These are phyloP conservation scores for Ochotona princeps DNA, from an alignment of 2,113 vertebrate species.

Conservation along the genomic window DNA sequence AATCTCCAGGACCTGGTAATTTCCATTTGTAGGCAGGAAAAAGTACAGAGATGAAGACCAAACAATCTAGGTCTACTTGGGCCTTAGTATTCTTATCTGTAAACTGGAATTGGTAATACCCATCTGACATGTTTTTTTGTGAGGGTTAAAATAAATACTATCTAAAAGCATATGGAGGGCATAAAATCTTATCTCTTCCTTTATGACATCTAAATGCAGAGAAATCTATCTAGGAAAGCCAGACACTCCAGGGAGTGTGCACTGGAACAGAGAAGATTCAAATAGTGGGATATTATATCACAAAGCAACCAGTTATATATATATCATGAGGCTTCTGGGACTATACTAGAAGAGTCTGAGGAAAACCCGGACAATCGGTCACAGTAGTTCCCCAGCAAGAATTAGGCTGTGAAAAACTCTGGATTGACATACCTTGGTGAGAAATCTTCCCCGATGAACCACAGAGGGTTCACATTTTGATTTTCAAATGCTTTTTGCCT, in stretches of 20 bases:
- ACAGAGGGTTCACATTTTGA: slow-evolving; percentile 11
- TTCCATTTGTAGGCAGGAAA: no score
- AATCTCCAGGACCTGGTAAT: neutral
- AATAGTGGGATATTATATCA: neutral
- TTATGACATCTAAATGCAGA: neutral
- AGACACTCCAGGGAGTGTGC: neutral
- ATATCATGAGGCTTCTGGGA: neutral
- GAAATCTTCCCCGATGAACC: neutral
- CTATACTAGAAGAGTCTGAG: neutral
- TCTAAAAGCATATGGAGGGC: neutral
- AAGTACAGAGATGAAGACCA: neutral
- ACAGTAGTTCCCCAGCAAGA: neutral
- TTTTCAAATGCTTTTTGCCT: neutral
- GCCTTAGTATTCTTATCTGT: neutral
- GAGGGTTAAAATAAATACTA: slow-evolving; percentile 9
- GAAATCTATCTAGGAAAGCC: neutral
- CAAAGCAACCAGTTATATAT: neutral
- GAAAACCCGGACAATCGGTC: neutral
- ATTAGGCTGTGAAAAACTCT: neutral
- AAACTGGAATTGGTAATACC: neutral
- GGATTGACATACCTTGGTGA: neutral
- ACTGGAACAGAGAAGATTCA: neutral
- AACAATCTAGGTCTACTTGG: neutral
- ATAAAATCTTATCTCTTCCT: neutral
- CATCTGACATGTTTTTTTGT: neutral